Conservation (phyloP, 1,140 invertebrate species). For the Sarcophaga peregrina region DNA sequence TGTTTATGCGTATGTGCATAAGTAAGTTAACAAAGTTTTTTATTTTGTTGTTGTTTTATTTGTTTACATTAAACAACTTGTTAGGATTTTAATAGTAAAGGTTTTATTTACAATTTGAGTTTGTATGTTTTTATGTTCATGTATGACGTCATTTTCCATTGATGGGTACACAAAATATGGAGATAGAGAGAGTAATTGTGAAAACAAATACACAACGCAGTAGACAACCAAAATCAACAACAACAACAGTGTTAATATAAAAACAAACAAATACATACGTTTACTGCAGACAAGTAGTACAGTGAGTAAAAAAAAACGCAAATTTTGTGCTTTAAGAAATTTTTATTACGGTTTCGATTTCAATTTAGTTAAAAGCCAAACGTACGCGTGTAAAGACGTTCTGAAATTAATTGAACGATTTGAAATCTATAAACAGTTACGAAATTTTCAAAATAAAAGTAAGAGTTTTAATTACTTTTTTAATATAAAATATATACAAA, state of each 20-base stretch:
- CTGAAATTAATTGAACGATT: neutral
- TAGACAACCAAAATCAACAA: too few species aligned
- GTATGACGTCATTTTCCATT: slow-evolving; percentile 11
- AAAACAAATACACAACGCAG: neutral
- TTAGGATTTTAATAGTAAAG: neutral
- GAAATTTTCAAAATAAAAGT: slow-evolving; percentile 22
- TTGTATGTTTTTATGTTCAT: neutral
- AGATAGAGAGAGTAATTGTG: neutral
- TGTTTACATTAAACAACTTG: neutral
- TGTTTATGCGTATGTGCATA: too few species aligned
- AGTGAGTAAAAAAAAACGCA: slow-evolving; percentile 35
- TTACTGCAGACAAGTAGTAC: neutral
- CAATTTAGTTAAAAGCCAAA: slow-evolving; percentile 58
- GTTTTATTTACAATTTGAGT: neutral
- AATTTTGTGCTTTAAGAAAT: slow-evolving; percentile 27
- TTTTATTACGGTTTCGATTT: slow-evolving; percentile 49
- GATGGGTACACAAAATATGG: neutral
- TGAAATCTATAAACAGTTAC: neutral
- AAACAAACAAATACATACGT: neutral
- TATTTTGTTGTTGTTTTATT: too few species aligned
- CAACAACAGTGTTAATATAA: neutral
- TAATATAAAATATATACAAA: neutral
- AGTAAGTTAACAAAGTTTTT: too few species aligned
- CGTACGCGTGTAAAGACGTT: slow-evolving; percentile 60
- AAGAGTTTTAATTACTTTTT: neutral